These are phyloP conservation scores for Deilephila porcellus DNA, from an alignment of 2,888 invertebrate species.

Conservation along the genomic window DNA sequence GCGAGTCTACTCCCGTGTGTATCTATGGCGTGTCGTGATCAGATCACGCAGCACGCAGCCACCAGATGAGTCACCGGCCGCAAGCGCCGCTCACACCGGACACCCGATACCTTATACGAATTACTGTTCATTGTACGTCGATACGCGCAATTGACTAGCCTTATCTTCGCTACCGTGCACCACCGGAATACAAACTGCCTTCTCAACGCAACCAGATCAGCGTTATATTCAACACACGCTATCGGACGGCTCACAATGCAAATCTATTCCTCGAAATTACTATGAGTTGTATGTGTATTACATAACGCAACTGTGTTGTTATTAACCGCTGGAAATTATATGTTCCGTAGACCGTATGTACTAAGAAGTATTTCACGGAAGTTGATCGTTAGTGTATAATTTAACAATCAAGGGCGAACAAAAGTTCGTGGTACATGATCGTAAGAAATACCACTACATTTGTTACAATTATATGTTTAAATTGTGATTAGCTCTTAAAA, in stretches of 20 bases:
- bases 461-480: background rate
- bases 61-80: slow-evolving; percentile 61
- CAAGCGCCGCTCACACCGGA: slow-evolving; percentile 46
- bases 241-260: background rate
- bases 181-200: slow-evolving; percentile 41
- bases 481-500: too few species aligned
- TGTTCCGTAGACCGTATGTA: background rate
- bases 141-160: slow-evolving; percentile 39
- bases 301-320: background rate
- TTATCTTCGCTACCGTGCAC: slow-evolving; percentile 54
- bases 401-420: background rate
- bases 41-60: slow-evolving; percentile 59
- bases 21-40: slow-evolving; percentile 47
- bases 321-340: slow-evolving; percentile 8
- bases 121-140: slow-evolving; percentile 53
- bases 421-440: background rate
- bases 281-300: background rate
- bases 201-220: slow-evolving; percentile 1
- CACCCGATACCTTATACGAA: slow-evolving; percentile 60
- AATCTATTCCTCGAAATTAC: slow-evolving; percentile 14
- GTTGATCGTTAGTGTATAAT: slow-evolving; percentile 3
- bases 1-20: slow-evolving; percentile 14
- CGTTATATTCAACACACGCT: slow-evolving; percentile 7
- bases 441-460: background rate
- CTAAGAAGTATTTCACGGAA: background rate